A percentile compares a stretch with the other conserved stretches of the same genome.
phyloP scores from a whole-genome alignment of 2,888 invertebrate genomes.

The Noctua comes region DNA sequence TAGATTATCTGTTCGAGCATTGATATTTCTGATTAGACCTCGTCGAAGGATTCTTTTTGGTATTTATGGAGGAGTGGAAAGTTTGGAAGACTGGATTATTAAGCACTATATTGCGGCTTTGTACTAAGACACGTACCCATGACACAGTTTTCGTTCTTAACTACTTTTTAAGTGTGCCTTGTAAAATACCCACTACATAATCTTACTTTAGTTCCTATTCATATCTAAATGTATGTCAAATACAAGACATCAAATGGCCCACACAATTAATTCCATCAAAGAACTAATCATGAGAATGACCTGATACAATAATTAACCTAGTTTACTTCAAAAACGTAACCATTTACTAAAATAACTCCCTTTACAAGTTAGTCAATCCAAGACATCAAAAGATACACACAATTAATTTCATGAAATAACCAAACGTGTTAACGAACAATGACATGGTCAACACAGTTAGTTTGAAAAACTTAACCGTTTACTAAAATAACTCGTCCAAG shows the following conservation, averaged over 20 bases:
- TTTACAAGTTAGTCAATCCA: too few species aligned
- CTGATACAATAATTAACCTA: neutral
- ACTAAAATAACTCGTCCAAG: neutral
- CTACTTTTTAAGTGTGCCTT: neutral
- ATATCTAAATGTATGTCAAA: too few species aligned
- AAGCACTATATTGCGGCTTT: neutral
- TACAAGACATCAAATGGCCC: too few species aligned
- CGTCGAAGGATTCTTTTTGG: neutral
- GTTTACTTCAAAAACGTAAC: constrained; percentile 3
- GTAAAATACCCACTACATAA: neutral
- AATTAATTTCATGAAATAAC: neutral
- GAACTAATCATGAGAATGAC: neutral
- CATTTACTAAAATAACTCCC: neutral
- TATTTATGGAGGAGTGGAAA: constrained; percentile 19
- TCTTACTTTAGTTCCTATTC: neutral
- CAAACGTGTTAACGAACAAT: neutral
- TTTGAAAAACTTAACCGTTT: constrained; percentile 2
- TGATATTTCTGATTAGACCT: constrained; percentile 38
- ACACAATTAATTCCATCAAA: neutral
- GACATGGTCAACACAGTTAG: neutral
- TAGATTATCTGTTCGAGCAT: constrained; percentile 43
- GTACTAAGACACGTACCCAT: neutral
- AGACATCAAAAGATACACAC: neutral
- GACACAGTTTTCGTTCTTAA: neutral
- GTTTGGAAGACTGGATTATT: neutral